A percentile compares a stretch with the other conserved stretches of the same genome.
phyloP scores from a whole-genome alignment of 2,113 vertebrate genomes.

The Hystrix brachyura region DNA sequence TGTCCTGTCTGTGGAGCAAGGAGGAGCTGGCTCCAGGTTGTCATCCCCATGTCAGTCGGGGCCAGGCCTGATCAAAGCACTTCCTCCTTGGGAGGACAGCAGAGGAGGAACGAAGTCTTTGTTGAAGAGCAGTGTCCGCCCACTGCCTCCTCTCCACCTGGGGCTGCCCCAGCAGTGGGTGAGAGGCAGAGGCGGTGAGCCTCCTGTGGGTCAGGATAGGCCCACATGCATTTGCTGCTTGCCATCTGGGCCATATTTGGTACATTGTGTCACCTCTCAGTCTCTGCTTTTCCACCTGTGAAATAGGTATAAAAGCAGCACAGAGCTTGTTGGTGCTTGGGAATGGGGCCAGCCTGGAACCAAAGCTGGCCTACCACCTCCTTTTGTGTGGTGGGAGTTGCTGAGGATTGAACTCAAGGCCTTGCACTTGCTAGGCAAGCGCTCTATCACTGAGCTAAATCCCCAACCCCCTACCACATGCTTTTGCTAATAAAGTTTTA shows the following conservation, averaged over 20 bases:
- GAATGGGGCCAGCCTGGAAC: background rate
- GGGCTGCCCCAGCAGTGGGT: background rate
- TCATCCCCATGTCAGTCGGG: conserved; percentile 7
- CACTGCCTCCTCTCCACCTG: background rate
- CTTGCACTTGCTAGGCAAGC: too few species aligned
- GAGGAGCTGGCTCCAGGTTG: background rate
- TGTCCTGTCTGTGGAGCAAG: background rate
- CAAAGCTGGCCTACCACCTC: background rate
- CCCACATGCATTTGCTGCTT: accelerated
- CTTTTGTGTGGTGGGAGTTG: background rate
- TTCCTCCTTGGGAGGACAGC: background rate
- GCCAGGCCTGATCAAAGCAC: conserved; percentile 62
- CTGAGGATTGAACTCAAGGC: too few species aligned
- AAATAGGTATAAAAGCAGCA: accelerated
- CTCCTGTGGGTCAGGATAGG: accelerated
- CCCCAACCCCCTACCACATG: background rate
- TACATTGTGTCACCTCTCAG: accelerated
- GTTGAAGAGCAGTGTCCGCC: background rate
- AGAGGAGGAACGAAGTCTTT: conserved; percentile 65
- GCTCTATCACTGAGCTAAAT: too few species aligned
- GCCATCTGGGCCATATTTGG: background rate
- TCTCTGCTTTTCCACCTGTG: background rate
- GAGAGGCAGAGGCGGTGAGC: background rate
- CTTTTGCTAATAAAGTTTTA: background rate
- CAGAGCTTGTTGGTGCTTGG: background rate